phyloP scores from a whole-genome alignment of 1,140 invertebrate genomes.

The Ostrea edulis region DNA sequence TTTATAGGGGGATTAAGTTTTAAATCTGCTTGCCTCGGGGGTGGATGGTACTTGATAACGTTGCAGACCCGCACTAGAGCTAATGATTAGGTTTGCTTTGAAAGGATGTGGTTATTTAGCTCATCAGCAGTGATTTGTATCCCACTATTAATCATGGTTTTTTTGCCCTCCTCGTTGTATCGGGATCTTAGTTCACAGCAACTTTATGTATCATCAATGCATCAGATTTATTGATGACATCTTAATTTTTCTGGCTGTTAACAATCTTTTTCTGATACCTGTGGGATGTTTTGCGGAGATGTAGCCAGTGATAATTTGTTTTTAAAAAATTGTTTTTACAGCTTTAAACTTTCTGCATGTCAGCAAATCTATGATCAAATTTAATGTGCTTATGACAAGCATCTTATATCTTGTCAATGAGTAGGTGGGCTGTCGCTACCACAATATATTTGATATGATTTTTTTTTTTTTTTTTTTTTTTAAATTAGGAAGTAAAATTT shows the following conservation, averaged over 20 bases:
- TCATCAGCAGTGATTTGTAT: not conserved
- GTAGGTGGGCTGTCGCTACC: not conserved
- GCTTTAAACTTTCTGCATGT: not conserved
- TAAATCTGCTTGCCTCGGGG: conserved; percentile 2
- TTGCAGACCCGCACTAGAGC: not conserved
- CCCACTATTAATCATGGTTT: not conserved
- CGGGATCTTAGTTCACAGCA: not conserved
- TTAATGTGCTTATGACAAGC: conserved; percentile 1
- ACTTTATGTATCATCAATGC: not conserved
- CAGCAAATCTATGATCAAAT: not conserved
- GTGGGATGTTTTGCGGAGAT: not conserved
- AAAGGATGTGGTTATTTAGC: conserved; percentile 19
- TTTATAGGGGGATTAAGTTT: conserved; percentile 32
- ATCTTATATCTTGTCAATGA: not conserved
- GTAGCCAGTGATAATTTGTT: not conserved
- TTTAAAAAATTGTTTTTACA: not conserved
- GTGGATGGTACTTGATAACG: conserved; percentile 26
- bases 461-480: no score
- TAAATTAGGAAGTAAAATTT: no score
- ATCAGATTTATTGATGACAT: conserved; percentile 1
- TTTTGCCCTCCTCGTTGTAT: not conserved
- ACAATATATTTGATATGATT: not conserved
- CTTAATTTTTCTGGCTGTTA: not conserved
- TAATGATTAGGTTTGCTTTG: not conserved
- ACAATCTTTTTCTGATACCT: not conserved